Evolutionary conservation across 2,797 vertebrate genomes (phyloP).

Genomic region (Coluber constrictor): DNA sequence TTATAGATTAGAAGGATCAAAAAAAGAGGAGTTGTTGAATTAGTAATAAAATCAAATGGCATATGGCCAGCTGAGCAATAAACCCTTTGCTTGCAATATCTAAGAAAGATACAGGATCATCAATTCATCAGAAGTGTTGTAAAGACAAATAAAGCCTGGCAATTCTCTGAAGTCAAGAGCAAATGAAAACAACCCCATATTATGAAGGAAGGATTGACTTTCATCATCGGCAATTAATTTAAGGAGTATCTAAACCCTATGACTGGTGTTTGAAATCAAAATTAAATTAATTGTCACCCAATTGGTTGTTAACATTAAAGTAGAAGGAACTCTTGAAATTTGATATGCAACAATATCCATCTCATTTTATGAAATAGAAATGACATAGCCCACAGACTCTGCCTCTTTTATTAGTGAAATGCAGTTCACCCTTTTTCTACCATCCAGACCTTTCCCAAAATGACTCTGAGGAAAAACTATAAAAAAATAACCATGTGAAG

Average conservation of each 20-base stretch:
- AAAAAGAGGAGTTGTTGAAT: conserved; percentile 24
- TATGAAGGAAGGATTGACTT: conserved; percentile 1
- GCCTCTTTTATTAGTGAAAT: neutral
- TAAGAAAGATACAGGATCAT: conserved; percentile 32
- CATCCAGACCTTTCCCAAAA: neutral
- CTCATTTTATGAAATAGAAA: neutral
- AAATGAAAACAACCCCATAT: conserved; percentile 5
- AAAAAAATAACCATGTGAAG: neutral
- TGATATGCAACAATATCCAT: neutral
- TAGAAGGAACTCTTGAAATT: neutral
- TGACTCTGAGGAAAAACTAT: neutral
- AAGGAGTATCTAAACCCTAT: neutral
- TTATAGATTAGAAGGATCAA: conserved; percentile 29
- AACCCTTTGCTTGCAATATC: conserved; percentile 13
- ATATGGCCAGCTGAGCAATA: conserved; percentile 28
- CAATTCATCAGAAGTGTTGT: conserved; percentile 31
- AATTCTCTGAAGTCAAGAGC: conserved; percentile 35
- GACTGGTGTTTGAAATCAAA: neutral
- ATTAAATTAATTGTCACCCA: neutral
- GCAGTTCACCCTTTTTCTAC: neutral
- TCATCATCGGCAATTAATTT: neutral
- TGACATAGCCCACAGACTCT: neutral
- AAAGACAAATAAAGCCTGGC: conserved; percentile 27
- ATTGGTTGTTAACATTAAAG: neutral
- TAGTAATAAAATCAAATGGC: conserved; percentile 35